Conservation (phyloP, 2,113 vertebrate genomes). For the Microtus oregoni region DNA sequence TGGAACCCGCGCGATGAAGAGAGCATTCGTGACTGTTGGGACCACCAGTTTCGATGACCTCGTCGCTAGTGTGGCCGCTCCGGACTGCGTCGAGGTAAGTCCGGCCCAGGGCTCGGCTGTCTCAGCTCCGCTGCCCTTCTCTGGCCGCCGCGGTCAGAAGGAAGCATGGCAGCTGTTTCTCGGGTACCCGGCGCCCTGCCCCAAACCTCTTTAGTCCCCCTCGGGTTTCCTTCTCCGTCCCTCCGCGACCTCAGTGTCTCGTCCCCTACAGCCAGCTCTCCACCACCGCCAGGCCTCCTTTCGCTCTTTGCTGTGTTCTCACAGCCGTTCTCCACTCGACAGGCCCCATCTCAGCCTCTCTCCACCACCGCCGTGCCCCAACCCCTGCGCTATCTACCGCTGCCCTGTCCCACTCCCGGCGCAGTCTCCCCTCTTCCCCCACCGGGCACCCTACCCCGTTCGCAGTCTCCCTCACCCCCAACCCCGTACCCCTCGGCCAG, state of each 20-base stretch:
- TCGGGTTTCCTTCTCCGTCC: not conserved
- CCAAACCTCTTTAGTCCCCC: not conserved
- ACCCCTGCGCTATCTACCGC: not conserved
- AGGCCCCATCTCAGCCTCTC: not conserved
- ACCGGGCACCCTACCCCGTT: no score
- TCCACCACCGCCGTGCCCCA: not conserved
- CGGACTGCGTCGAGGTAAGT: conserved; percentile 87
- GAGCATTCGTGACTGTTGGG: conserved; percentile 94
- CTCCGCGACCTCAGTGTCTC: not conserved
- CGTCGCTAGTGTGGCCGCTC: conserved; percentile 84
- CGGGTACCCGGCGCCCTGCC: not conserved
- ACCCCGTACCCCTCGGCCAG: no score
- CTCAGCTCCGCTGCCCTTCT: not conserved
- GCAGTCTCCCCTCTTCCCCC: not conserved
- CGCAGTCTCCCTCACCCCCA: not conserved
- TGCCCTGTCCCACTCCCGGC: not conserved
- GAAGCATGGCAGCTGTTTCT: not conserved
- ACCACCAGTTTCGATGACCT: conserved; percentile 96
- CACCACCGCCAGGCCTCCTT: no score
- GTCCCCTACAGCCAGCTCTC: not conserved
- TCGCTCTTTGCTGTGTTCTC: not conserved
- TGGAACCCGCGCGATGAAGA: conserved; percentile 86
- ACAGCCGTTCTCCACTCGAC: no score
- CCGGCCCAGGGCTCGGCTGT: no score
- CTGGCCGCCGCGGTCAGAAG: not conserved